Conservation (phyloP, 1,140 invertebrate genomes). For the Pogonomyrmex barbatus region DNA sequence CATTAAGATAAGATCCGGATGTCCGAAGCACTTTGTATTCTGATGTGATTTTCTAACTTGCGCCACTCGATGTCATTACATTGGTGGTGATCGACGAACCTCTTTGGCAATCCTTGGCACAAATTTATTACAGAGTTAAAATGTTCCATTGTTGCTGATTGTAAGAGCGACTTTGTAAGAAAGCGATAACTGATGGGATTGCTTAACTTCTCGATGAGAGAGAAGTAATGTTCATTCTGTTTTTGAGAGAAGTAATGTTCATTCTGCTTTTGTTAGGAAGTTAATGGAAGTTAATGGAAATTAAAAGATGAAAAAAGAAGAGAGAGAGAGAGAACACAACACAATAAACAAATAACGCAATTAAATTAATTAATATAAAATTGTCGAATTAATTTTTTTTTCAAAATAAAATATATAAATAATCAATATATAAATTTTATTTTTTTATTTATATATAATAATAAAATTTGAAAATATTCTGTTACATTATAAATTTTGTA, state of each 20-base stretch:
- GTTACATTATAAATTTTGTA: background rate
- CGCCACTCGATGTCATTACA: background rate
- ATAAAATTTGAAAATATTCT: slow-evolving; percentile 3
- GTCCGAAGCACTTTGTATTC: background rate
- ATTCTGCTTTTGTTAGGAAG: background rate
- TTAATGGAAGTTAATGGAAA: background rate
- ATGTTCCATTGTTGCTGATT: slow-evolving; percentile 39
- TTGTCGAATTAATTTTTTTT: background rate
- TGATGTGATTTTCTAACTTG: slow-evolving; percentile 13
- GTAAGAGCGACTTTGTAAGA: slow-evolving; percentile 11
- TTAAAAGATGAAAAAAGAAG: background rate
- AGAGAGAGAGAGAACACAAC: background rate
- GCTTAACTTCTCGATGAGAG: slow-evolving; percentile 1
- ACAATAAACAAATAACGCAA: background rate
- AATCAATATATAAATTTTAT: background rate
- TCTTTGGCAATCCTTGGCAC: slow-evolving; percentile 27
- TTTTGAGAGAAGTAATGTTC: background rate
- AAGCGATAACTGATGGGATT: slow-evolving; percentile 34
- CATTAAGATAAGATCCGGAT: background rate
- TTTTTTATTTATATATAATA: background rate
- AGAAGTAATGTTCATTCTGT: background rate
- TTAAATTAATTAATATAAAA: slow-evolving; percentile 32
- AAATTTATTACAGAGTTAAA: slow-evolving; percentile 42
- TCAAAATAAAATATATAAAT: background rate
- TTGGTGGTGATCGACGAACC: slow-evolving; percentile 17